Base-by-base conservation (phyloP, 2,888 invertebrate genomes). In the Diaperis boleti region DNA sequence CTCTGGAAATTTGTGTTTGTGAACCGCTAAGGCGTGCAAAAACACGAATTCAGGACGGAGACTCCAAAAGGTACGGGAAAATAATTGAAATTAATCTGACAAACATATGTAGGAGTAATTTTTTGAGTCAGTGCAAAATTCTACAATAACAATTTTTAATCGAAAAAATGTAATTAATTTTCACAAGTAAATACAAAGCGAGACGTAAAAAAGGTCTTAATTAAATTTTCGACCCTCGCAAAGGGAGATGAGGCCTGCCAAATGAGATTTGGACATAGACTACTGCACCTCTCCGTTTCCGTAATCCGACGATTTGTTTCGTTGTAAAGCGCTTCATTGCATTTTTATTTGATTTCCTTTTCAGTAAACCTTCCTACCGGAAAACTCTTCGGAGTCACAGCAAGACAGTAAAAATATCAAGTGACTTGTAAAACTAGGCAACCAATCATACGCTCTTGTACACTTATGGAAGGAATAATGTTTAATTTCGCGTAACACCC, bases 281-380 rank as follows among this genome's bases (percentile, higher is more conserved):
- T 18, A 35, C 33, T 49, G 35, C 29, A 49, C 17, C 33, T 4
- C 18, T 49, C 31, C 33, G 33, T 49, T 20, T 11, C 33, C 31
- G 18, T 33, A 49, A 33, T 42, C 41, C 20, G 20, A 42, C 31
- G 31, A 49, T 49, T 49, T 49, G 33, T 49, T 49, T 49, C 33
- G 49, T 4, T 15, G 11, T 49, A 20, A 49, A 49, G 49, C 49
- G 15, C 47, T 49, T 18, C 49, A 18, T 42, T 42, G 41, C 41
- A 18, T 42, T 42, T 42, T 42, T 20, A 49, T 49, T 35, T 33
- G 49, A 49, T 33, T 49, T 35, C 17, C 29, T 45, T 31, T 44
- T 10, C 13, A 1, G 26, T 44, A 22, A 22, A 8, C 5, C 14
- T 42, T 44, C 11, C 13, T 2, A 22, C 1, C 26, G n/a, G n/a